phyloP scores from a whole-genome alignment of 2,797 vertebrate species.

The Alca torda region DNA sequence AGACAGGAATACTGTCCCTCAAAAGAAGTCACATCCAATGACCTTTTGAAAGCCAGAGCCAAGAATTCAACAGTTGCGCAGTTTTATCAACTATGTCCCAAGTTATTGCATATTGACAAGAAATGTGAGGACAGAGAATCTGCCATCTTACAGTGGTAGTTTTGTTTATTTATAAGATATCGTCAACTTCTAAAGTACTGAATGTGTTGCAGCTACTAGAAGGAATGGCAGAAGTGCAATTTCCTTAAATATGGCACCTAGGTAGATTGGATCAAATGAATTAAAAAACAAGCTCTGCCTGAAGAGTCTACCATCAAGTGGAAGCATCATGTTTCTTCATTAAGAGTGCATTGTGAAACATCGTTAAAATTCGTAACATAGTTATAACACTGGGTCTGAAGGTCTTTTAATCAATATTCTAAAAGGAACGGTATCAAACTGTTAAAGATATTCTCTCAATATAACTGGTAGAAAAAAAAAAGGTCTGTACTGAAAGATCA shows the following conservation, averaged over 20 bases:
- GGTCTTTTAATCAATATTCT: not conserved
- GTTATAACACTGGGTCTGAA: not conserved
- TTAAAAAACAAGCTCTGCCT: not conserved
- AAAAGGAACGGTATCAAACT: not conserved
- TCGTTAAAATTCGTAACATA: not conserved
- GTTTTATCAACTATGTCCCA: not conserved
- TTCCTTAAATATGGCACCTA: not conserved
- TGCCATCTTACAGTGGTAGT: not conserved
- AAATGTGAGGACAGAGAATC: not conserved
- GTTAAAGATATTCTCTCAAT: not conserved
- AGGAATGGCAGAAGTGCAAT: not conserved
- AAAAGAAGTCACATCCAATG: not conserved
- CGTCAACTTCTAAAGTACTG: not conserved
- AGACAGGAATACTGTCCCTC: not conserved
- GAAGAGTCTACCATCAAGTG: not conserved
- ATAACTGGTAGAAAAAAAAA: not conserved
- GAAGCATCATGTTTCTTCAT: not conserved
- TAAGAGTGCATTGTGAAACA: not conserved
- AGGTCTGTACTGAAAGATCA: not conserved
- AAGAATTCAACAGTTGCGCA: not conserved
- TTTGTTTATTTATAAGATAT: not conserved
- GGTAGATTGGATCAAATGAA: not conserved
- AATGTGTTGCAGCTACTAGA: not conserved
- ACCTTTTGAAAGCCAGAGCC: not conserved
- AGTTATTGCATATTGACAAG: not conserved